Evolutionary conservation across 30 jellyfish, hydroid and myxozoan genomes (phyloP).

Genomic region (Aurelia coerulea): DNA sequence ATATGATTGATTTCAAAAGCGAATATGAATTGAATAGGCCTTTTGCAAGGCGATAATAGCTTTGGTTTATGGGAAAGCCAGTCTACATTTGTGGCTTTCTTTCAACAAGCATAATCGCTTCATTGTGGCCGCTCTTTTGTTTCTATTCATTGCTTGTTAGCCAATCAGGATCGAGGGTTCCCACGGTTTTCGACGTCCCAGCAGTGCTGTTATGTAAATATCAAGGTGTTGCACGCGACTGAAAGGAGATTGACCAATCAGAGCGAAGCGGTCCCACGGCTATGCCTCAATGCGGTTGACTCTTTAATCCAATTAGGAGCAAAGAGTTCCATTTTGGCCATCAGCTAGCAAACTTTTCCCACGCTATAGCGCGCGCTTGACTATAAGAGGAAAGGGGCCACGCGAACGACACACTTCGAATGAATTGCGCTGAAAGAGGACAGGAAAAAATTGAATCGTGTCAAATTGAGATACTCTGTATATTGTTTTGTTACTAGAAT

Average conservation of each 20-base stretch:
- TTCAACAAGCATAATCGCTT: conserved; percentile 66
- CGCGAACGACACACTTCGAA: conserved; percentile 91
- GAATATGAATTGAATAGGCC: conserved; percentile 47
- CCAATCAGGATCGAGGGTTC: conserved; percentile 89
- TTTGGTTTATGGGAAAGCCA: conserved; percentile 57
- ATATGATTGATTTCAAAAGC: conserved; percentile 34
- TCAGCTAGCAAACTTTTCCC: conserved; percentile 75
- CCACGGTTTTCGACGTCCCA: conserved; percentile 85
- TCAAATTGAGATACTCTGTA: background rate
- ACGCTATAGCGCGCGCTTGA: conserved; percentile 87
- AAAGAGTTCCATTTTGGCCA: conserved; percentile 66
- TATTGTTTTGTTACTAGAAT: too few species aligned
- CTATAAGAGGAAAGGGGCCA: conserved; percentile 69
- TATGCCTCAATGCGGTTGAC: conserved; percentile 87
- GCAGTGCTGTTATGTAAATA: conserved; percentile 71
- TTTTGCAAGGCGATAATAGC: conserved; percentile 74
- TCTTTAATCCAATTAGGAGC: conserved; percentile 79
- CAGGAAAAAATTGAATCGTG: background rate
- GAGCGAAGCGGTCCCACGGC: conserved; percentile 93
- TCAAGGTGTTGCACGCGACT: conserved; percentile 94
- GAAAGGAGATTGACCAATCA: conserved; percentile 71
- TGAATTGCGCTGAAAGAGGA: conserved; percentile 44
- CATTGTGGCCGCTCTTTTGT: conserved; percentile 77
- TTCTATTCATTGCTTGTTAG: conserved; percentile 31
- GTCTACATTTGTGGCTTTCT: conserved; percentile 64